These are phyloP conservation scores for Brenthis ino DNA, from an alignment of 2,888 invertebrate genomes.

Conservation along the genomic window DNA sequence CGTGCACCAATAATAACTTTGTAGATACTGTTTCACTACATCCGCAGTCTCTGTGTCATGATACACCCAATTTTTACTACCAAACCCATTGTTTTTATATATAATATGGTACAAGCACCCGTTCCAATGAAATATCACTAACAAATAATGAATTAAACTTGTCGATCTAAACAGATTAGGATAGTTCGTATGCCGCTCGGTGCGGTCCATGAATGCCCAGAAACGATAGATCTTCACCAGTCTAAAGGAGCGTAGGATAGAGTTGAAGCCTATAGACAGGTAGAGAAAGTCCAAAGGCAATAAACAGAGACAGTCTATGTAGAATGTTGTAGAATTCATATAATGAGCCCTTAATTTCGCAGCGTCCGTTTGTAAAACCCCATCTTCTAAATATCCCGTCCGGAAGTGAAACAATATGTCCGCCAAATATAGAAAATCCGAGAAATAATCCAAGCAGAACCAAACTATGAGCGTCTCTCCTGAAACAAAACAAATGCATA, in stretches of 20 bases:
- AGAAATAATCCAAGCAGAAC: constrained; percentile 98
- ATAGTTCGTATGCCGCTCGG: constrained; percentile 99
- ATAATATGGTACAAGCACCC: constrained; percentile 99
- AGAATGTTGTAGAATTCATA: constrained; percentile 98
- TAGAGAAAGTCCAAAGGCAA: constrained; percentile 98
- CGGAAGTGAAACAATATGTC: constrained; percentile 99
- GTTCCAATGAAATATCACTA: constrained; percentile 99
- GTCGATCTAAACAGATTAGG: constrained; percentile 97
- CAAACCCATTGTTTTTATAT: constrained; percentile 96
- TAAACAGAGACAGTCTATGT: constrained; percentile 98
- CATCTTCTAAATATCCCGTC: constrained; percentile 98
- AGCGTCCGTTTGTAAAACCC: constrained; percentile 97
- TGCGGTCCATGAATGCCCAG: constrained; percentile 99
- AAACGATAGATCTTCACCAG: constrained; percentile 98
- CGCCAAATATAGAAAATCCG: constrained; percentile 96
- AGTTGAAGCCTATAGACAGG: constrained; percentile 98
- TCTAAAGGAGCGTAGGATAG: constrained; percentile 96
- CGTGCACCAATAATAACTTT: constrained; percentile 99
- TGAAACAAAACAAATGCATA: constrained; percentile 52
- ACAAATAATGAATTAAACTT: constrained; percentile 96
- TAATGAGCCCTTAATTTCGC: constrained; percentile 96
- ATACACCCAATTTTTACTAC: constrained; percentile 96
- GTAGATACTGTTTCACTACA: constrained; percentile 96
- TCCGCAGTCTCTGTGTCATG: constrained; percentile 93
- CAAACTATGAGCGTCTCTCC: constrained; percentile 94